Evolutionary conservation across 2,113 vertebrate genomes (phyloP), one percentile per base, ranked within the genome.

Genomic region (Lepisosteus oculatus): DNA sequence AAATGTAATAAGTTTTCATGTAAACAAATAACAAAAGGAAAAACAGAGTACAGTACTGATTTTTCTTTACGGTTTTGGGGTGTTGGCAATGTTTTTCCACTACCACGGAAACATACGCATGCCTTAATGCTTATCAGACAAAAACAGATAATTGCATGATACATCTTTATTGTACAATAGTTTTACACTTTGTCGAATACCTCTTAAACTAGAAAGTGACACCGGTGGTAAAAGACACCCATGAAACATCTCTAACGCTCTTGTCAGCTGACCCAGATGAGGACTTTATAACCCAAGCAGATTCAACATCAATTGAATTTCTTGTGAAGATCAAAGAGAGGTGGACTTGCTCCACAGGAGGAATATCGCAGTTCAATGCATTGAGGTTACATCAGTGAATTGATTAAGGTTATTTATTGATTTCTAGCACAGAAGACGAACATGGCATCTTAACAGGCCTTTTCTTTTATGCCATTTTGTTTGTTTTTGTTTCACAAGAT

Each of bases 241-340:
- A 61, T 69, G 17, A 61, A 61, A 57, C 54, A 29, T 29, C 29
- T 4, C 8, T 68, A 54, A 55, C 17, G 3, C 0, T 56, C 67
- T 41, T 68, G 6, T 55, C 67, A 68, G 56, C 12, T 69, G 56
- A 69, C 55, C 45, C 15, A 54, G 45, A 67, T 51, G 54, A 54
- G 41, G 54, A 45, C 8, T 57, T 9, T 11, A 65, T 14, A 29
- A 43, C 12, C 29, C 17, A 68, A 29, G 42, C 67, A 68, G 17
- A 42, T 56, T 17, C 8, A 44, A 69, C 41, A 6, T 65, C 42
- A 12, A 51, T 11, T 56, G 42, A 69, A 56, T 1, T 43, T 51
- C 47, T 69, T 15, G 68, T 59, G n/a, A 29, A 29, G 29, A 29
- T 29, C 29, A 29, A 29, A 29, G 29, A 29, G 2, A 29, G 29